Evolutionary conservation across 2,888 invertebrate species (phyloP).

Genomic region (Conops quadrifasciatus): DNA sequence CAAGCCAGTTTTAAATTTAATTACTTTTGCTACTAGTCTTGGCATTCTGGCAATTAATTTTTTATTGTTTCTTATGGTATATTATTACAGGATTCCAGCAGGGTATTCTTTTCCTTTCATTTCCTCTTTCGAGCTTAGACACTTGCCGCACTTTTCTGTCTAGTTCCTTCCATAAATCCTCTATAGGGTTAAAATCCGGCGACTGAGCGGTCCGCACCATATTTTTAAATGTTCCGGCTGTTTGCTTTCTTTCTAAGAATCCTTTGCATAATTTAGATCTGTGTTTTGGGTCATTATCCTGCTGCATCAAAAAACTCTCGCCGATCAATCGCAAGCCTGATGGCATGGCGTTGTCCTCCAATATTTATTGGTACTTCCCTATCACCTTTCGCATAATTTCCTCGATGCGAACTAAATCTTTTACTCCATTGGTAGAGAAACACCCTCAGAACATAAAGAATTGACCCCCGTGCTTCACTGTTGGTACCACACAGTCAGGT

Average conservation of each 20-base stretch:
- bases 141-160: neutral
- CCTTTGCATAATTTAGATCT: neutral
- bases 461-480: neutral
- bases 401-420: conserved; percentile 1
- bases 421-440: neutral
- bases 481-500: neutral
- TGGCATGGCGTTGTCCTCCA: neutral
- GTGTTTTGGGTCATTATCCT: conserved; percentile 1
- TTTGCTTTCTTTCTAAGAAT: neutral
- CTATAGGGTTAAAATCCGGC: conserved; percentile 4
- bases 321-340: neutral
- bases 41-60: too few species aligned
- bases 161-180: neutral
- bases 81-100: neutral
- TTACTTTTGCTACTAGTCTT: too few species aligned
- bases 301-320: conserved; percentile 2
- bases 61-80: too few species aligned
- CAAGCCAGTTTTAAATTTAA: too few species aligned
- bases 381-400: conserved; percentile 6
- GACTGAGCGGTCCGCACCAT: neutral
- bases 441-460: neutral
- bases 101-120: neutral
- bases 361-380: neutral
- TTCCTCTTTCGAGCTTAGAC: neutral
- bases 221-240: too few species aligned